Evolutionary conservation across 2,888 invertebrate genomes (phyloP).

Genomic region (Phalera bucephala): DNA sequence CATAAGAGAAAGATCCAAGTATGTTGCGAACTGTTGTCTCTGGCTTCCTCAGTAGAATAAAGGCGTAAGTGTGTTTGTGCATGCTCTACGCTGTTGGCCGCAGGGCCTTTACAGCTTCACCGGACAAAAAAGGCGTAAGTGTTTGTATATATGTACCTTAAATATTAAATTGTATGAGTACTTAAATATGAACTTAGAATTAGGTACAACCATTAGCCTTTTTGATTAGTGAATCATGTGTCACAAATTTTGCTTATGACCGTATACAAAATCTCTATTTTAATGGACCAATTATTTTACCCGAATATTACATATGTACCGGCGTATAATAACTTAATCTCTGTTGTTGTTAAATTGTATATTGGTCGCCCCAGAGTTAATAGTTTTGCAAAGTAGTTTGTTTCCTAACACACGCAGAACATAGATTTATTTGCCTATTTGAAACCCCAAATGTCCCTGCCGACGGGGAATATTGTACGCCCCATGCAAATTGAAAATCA

Average conservation of each 20-base stretch:
- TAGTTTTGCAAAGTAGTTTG: slow-evolving; percentile 37
- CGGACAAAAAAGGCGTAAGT: no score
- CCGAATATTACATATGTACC: slow-evolving; percentile 12
- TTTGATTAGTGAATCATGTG: background rate
- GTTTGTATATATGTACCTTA: no score
- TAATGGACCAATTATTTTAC: slow-evolving; percentile 7
- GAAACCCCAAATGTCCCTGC: slow-evolving; percentile 41
- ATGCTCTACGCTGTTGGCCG: no score
- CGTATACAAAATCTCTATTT: no score
- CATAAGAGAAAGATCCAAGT: no score
- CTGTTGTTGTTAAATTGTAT: slow-evolving; percentile 23
- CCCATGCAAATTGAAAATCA: slow-evolving; percentile 77
- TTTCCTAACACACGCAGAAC: slow-evolving; percentile 39
- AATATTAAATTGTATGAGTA: no score
- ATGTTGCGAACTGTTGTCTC: no score
- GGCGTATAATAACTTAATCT: slow-evolving; percentile 25
- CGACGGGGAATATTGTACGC: slow-evolving; percentile 43
- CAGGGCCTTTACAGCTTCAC: no score
- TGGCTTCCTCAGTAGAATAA: no score
- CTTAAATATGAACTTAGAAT: background rate
- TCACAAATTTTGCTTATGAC: no score
- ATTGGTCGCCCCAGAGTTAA: slow-evolving; percentile 25
- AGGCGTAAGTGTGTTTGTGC: no score
- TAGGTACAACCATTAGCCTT: background rate
- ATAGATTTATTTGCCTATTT: slow-evolving; percentile 59